Percentiles rank a stretch among this genome's conserved stretches.
Conservation (phyloP, 2,113 vertebrate genomes). For the Eurypyga helias region DNA sequence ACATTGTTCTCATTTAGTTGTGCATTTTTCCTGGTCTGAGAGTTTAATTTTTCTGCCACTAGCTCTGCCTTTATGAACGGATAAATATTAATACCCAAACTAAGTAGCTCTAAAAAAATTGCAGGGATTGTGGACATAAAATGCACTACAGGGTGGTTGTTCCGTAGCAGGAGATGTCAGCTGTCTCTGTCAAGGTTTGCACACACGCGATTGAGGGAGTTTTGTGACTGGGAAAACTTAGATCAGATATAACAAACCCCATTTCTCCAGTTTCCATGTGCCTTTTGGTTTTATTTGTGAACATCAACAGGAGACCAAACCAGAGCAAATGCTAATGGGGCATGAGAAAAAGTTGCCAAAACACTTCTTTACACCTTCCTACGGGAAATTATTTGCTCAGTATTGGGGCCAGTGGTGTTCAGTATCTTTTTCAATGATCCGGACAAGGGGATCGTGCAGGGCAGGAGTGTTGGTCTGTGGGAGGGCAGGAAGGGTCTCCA, state of each 20-base stretch:
- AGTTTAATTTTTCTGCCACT: background rate
- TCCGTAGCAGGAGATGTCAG: fast-evolving
- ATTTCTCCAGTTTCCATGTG: background rate
- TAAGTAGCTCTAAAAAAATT: background rate
- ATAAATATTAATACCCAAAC: background rate
- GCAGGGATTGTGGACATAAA: background rate
- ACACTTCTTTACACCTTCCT: background rate
- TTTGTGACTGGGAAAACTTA: background rate
- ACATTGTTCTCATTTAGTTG: background rate
- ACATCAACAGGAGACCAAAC: background rate
- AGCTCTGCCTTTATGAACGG: background rate
- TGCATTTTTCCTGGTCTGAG: background rate
- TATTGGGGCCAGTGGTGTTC: too few relatives aligned
- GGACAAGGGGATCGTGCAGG: too few relatives aligned
- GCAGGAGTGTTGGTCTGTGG: too few relatives aligned
- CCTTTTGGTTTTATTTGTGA: background rate
- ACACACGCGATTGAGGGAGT: fast-evolving
- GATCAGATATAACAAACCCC: background rate
- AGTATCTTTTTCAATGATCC: too few relatives aligned
- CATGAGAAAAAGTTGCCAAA: background rate
- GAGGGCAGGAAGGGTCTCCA: too few relatives aligned
- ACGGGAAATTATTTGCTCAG: too few relatives aligned
- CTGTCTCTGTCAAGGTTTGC: background rate
- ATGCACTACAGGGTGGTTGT: background rate
- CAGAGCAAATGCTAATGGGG: background rate